Percentiles rank a stretch among this genome's conserved stretches.
Conservation (phyloP, 2,888 invertebrate species). For the Capitulum mitella region DNA sequence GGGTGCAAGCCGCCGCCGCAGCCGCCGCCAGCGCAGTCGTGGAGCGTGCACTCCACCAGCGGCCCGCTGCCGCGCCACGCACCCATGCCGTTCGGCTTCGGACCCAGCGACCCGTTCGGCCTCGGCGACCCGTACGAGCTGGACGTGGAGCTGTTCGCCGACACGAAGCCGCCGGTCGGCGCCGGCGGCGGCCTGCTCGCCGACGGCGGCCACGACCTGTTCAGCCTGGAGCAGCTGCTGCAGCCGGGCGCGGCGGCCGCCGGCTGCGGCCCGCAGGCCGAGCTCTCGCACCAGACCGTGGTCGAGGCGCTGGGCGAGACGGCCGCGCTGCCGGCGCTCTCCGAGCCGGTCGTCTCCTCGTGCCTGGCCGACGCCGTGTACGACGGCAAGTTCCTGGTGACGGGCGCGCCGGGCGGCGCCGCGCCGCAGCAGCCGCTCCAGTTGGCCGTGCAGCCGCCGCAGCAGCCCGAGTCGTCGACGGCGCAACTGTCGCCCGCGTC, state of each 20-base stretch:
- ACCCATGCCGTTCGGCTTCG: neutral
- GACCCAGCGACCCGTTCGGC: neutral
- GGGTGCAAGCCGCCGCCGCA: conserved; percentile 15
- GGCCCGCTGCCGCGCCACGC: neutral
- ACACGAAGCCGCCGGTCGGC: conserved; percentile 22
- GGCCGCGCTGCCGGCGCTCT: neutral
- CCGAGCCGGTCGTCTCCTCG: neutral
- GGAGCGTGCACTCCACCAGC: conserved; percentile 17
- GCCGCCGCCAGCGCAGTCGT: conserved; percentile 21
- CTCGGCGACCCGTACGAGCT: conserved; percentile 20
- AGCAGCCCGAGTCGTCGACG: conserved; percentile 62
- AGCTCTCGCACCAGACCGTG: conserved; percentile 24
- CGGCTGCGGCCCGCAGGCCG: neutral
- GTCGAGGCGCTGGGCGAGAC: conserved; percentile 20
- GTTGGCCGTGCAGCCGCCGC: conserved; percentile 40
- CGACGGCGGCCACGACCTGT: conserved; percentile 22
- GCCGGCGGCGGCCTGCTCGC: neutral
- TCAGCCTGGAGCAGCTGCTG: conserved; percentile 8
- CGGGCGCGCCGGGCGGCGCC: conserved; percentile 27
- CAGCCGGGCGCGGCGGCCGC: neutral
- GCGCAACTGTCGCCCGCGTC: conserved; percentile 40
- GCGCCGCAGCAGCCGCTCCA: conserved; percentile 33
- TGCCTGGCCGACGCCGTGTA: conserved; percentile 18
- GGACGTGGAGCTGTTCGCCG: conserved; percentile 21
- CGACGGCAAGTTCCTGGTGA: conserved; percentile 19